These are phyloP conservation scores for Girardinus metallicus DNA, from an alignment of 2,797 vertebrate species.

Conservation along the genomic window DNA sequence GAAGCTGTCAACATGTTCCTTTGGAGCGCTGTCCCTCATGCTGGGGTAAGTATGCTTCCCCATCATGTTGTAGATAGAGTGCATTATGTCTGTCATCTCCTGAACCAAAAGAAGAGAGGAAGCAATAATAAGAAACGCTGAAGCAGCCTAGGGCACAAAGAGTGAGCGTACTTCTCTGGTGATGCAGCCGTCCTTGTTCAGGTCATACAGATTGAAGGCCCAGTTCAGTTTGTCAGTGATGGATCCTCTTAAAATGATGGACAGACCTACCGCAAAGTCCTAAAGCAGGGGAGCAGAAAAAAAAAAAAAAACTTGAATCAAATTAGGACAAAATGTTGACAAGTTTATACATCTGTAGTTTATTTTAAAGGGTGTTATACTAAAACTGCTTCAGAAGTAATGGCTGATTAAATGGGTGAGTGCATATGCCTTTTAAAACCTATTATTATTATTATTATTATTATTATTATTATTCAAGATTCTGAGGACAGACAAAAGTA, in stretches of 20 bases:
- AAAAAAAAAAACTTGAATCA: neutral
- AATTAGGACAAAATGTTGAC: neutral
- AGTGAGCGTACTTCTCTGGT: slow-evolving; percentile 90
- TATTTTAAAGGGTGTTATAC: neutral
- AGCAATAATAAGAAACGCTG: neutral
- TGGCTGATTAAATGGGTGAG: neutral
- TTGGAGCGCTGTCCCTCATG: slow-evolving; percentile 88
- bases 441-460: too few species aligned
- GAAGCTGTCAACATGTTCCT: slow-evolving; percentile 94
- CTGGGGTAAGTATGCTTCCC: slow-evolving; percentile 92
- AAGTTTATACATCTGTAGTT: neutral
- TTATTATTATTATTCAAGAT: neutral
- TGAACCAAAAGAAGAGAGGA: slow-evolving; percentile 49
- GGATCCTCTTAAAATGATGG: slow-evolving; percentile 93
- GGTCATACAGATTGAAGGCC: slow-evolving; percentile 97
- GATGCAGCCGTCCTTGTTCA: slow-evolving; percentile 98
- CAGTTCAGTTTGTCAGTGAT: slow-evolving; percentile 93
- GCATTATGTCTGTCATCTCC: slow-evolving; percentile 99
- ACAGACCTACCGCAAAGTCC: slow-evolving; percentile 95
- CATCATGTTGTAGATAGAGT: slow-evolving; percentile 99
- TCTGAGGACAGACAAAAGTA: neutral
- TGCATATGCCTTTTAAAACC: neutral
- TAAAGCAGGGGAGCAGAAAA: slow-evolving; percentile 48
- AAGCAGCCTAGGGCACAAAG: neutral
- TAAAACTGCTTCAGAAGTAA: neutral